A percentile compares a stretch with the other conserved stretches of the same genome.
These are phyloP conservation scores for Catajapyx aquilonaris DNA, from an alignment of 1,140 invertebrate species.

Conservation along the genomic window DNA sequence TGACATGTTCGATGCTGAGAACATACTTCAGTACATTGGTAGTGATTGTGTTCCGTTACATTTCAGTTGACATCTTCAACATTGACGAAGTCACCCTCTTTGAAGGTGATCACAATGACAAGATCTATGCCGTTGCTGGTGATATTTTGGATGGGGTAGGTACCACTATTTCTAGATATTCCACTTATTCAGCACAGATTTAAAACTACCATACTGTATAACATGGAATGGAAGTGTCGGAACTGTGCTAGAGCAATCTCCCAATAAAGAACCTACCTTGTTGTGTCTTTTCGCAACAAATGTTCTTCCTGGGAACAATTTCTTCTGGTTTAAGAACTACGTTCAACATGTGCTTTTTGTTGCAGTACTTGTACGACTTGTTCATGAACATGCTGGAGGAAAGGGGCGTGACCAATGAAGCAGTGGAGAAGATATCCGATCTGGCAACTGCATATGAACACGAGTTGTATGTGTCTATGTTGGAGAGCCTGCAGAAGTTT, in stretches of 20 bases:
- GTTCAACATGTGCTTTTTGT: no score
- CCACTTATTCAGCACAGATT: no score
- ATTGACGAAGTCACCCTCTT: constrained; percentile 73
- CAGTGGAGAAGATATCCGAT: constrained; percentile 64
- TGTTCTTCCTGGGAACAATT: no score
- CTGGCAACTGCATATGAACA: constrained; percentile 81
- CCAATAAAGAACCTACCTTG: no score
- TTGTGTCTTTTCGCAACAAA: no score
- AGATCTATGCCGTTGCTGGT: constrained; percentile 63
- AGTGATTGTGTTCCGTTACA: constrained; percentile 10
- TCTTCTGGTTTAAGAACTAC: no score
- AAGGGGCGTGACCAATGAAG: constrained; percentile 77
- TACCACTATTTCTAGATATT: no score
- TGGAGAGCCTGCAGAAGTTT: constrained; percentile 71
- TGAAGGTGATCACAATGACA: constrained; percentile 61
- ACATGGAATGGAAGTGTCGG: no score
- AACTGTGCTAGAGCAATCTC: no score
- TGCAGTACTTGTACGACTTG: constrained; percentile 78
- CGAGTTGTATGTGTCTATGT: constrained; percentile 57
- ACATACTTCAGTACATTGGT: no score
- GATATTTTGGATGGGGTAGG: constrained; percentile 74
- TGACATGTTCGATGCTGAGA: no score
- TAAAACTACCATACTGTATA: no score
- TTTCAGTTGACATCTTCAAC: constrained; percentile 45
- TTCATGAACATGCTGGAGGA: constrained; percentile 85